Evolutionary conservation across 2,888 invertebrate species (phyloP).

Genomic region (Patella depressa): DNA sequence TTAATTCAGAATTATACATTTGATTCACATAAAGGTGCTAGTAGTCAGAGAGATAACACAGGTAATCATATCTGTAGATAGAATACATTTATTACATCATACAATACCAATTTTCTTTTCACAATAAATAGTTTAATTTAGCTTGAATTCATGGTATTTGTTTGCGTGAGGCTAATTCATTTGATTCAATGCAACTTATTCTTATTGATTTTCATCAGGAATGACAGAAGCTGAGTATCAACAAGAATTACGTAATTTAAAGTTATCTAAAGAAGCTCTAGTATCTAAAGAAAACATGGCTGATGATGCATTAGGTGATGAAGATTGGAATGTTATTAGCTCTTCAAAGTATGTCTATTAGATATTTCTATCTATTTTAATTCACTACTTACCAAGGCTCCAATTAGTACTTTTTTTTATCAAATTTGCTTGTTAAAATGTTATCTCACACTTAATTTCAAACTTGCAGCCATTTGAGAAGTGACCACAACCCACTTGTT

Average conservation of each 20-base stretch:
- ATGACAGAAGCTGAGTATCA: constrained; percentile 32
- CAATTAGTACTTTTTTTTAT: too few relatives aligned
- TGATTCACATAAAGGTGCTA: constrained; percentile 76
- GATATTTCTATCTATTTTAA: too few relatives aligned
- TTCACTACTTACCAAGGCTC: too few relatives aligned
- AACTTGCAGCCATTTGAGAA: too few relatives aligned
- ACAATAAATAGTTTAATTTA: too few relatives aligned
- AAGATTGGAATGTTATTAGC: constrained; percentile 69
- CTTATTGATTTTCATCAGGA: constrained; percentile 25
- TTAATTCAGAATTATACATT: constrained; percentile 75
- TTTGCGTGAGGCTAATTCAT: not conserved
- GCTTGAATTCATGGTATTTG: not conserved
- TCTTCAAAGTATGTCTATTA: constrained; percentile 39
- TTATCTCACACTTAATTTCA: too few relatives aligned
- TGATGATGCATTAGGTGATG: constrained; percentile 69
- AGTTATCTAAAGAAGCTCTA: constrained; percentile 61
- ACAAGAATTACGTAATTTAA: constrained; percentile 41
- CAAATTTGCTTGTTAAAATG: too few relatives aligned
- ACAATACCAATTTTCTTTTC: too few relatives aligned
- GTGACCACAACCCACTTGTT: too few relatives aligned
- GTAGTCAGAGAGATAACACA: constrained; percentile 76
- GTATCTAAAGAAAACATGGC: constrained; percentile 63
- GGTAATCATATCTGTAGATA: constrained; percentile 53
- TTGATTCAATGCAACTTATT: not conserved
- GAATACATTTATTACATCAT: too few relatives aligned